Evolutionary conservation across 1,140 invertebrate genomes (phyloP).

Genomic region (Mycetomoellerius zeteki): DNA sequence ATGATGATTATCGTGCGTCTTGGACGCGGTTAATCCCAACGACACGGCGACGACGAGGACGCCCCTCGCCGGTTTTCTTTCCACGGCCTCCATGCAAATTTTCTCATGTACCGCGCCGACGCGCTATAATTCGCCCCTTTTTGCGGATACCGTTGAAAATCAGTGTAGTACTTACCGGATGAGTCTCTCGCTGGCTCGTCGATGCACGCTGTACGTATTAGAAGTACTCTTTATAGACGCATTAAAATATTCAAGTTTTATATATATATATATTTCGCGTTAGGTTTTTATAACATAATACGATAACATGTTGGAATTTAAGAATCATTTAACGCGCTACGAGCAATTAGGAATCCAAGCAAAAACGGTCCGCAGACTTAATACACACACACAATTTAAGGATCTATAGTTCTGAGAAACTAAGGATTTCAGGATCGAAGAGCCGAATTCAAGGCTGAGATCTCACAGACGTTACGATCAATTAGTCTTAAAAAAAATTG

Average conservation of each 20-base stretch:
- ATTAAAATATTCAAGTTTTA: not conserved
- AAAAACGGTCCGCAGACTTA: not conserved
- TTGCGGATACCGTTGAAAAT: slow-evolving; percentile 51
- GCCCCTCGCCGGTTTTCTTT: slow-evolving; percentile 51
- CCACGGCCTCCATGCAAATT: slow-evolving; percentile 63
- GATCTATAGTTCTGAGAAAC: not conserved
- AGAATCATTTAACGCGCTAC: not conserved
- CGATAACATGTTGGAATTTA: not conserved
- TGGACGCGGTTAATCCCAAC: slow-evolving; percentile 68
- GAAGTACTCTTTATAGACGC: not conserved
- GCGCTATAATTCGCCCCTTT: slow-evolving; percentile 53
- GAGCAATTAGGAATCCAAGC: not conserved
- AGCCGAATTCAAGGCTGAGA: not conserved
- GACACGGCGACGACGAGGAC: slow-evolving; percentile 61
- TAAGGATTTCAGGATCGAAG: slow-evolving; percentile 1
- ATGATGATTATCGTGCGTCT: slow-evolving; percentile 81
- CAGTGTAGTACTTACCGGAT: slow-evolving; percentile 12
- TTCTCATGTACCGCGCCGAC: slow-evolving; percentile 52
- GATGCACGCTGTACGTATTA: not conserved
- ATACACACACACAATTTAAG: not conserved
- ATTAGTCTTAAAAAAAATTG: not conserved
- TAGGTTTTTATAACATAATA: not conserved
- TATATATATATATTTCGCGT: not conserved
- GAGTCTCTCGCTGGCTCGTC: not conserved
- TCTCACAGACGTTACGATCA: not conserved